Evolutionary conservation across 2,888 invertebrate genomes (phyloP).

Genomic region (Cybosia mesomella): DNA sequence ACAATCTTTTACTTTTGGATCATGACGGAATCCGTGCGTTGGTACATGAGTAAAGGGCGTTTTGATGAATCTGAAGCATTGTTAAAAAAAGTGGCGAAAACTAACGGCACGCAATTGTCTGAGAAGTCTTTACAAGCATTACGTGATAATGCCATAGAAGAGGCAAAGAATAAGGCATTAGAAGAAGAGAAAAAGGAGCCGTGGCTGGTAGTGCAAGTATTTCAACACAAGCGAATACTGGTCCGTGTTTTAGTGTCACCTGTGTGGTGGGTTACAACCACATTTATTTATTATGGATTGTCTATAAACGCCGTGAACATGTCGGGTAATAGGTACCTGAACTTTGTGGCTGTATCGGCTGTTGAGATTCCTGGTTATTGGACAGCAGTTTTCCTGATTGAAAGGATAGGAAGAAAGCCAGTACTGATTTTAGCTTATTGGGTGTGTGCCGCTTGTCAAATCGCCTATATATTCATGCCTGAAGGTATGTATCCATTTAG

Average conservation of each 20-base stretch:
- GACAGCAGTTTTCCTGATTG: constrained; percentile 86
- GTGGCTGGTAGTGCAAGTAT: constrained; percentile 68
- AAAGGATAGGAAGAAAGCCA: constrained; percentile 86
- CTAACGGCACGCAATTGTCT: constrained; percentile 81
- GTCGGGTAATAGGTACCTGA: constrained; percentile 88
- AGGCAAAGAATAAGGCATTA: constrained; percentile 53
- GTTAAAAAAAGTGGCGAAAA: constrained; percentile 87
- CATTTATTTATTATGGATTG: constrained; percentile 89
- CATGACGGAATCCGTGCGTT: constrained; percentile 90
- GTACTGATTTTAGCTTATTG: constrained; percentile 86
- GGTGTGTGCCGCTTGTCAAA: constrained; percentile 86
- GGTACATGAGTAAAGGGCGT: constrained; percentile 90
- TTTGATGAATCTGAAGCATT: constrained; percentile 88
- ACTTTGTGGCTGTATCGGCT: constrained; percentile 87
- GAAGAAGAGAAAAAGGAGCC: constrained; percentile 61
- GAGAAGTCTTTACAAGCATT: constrained; percentile 67
- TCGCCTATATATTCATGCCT: constrained; percentile 85
- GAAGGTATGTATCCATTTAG: constrained; percentile 62
- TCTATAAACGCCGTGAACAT: constrained; percentile 88
- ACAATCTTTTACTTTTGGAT: constrained; percentile 89
- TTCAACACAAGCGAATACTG: constrained; percentile 64
- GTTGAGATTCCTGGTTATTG: constrained; percentile 90
- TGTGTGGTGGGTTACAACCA: constrained; percentile 88
- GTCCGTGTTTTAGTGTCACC: constrained; percentile 66
- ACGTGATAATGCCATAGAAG: constrained; percentile 56